Conservation (phyloP, 2,797 vertebrate genomes). For the Semotilus atromaculatus region DNA sequence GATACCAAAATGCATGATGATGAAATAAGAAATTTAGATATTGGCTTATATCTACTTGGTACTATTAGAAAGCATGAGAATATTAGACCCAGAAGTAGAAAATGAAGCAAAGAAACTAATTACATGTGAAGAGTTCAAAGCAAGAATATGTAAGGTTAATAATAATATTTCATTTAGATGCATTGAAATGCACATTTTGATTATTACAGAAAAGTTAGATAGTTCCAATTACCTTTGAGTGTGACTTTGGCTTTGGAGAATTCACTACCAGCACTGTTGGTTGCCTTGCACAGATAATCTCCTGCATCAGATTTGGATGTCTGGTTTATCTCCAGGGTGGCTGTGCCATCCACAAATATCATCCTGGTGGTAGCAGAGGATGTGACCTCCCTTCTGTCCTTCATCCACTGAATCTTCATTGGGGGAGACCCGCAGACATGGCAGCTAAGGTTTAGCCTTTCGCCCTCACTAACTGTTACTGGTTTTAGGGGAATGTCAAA, state of each 20-base stretch:
- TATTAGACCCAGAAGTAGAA: slow-evolving; percentile 13
- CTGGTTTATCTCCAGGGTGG: slow-evolving; percentile 83
- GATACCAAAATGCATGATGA: background rate
- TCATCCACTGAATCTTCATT: slow-evolving; percentile 92
- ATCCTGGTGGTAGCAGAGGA: slow-evolving; percentile 83
- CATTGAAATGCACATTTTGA: background rate
- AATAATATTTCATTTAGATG: background rate
- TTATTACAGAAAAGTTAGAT: slow-evolving; percentile 5
- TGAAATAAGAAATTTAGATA: background rate
- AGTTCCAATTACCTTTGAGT: slow-evolving; percentile 83
- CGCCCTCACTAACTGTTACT: slow-evolving; percentile 79
- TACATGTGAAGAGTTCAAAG: background rate
- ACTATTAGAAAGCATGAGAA: background rate
- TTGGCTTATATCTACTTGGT: background rate
- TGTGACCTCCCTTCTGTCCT: slow-evolving; percentile 89
- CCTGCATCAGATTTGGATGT: slow-evolving; percentile 84
- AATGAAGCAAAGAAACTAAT: background rate
- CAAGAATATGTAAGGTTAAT: slow-evolving; percentile 7
- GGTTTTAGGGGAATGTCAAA: slow-evolving; percentile 87
- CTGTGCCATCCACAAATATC: slow-evolving; percentile 83
- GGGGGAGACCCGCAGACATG: slow-evolving; percentile 86
- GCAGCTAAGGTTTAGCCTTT: slow-evolving; percentile 87
- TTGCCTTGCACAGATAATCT: slow-evolving; percentile 96
- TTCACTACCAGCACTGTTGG: slow-evolving; percentile 86
- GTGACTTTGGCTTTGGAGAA: slow-evolving; percentile 91